Base-by-base conservation (phyloP, 1,140 invertebrate genomes). In the Lepidurus couesii region DNA sequence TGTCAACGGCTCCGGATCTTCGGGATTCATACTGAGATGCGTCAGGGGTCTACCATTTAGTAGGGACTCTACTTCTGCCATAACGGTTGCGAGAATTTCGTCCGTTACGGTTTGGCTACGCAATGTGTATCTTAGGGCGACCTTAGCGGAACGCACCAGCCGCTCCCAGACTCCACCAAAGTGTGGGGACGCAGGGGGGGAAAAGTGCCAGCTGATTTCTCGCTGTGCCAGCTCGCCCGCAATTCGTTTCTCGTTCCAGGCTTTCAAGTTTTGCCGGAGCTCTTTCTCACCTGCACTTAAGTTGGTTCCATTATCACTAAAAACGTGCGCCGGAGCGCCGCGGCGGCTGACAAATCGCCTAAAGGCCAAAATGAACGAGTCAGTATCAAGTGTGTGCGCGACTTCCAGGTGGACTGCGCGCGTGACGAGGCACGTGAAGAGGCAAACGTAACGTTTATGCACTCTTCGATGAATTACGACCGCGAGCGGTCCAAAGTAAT, bases 21-120 rank as follows among this genome's bases (percentile, higher is more conserved):
- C 42, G 1, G 77, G 77, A 73, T 81, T 76, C 11, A 34, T 10
- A 7, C 77, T 77, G 9, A 81, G 77, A 45, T 78, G 24, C 1
- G 79, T 81, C 0, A 81, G 42, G 1, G 80, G 80, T 7, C 82
- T 78, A 6, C 73, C 79, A 75, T 84, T 84, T 1, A 84, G 75
- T 0, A 82, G 78, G 1, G 76, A 45, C 77, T 82, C 82, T 7
- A 79, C 81, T 34, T 81, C 80, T 7, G 73, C 74, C 7, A 84
- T 44, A 2, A 81, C 77, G 10, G 82, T 82, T 43, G 44, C 16
- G 7, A 81, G 24, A 7, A 24, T 45, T 53, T 78, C 73, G 77
- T 78, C 77, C 16, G 77, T 74, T 21, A 75, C 26, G 6, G 34
- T 74, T 73, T 44, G 77, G 0, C 21, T 44, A 16, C 26, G 26